phyloP scores from a whole-genome alignment of 2,888 invertebrate genomes.

The Yponomeuta malinellus region DNA sequence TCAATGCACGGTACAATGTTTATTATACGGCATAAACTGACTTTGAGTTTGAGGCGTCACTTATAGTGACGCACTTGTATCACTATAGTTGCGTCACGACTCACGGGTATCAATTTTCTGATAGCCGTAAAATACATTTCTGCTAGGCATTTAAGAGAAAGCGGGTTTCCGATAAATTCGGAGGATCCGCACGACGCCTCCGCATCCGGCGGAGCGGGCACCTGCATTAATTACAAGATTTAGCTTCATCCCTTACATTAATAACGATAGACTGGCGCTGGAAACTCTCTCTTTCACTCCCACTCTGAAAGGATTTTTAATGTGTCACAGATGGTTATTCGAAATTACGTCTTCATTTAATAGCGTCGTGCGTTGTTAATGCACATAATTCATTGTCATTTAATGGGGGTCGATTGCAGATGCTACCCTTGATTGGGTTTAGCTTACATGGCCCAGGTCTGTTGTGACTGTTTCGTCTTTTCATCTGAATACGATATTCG shows the following conservation, averaged over 20 bases:
- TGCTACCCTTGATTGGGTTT: neutral
- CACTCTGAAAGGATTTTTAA: slow-evolving; percentile 9
- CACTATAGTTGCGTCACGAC: too few relatives aligned
- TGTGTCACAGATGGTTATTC: slow-evolving; percentile 12
- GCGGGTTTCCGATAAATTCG: slow-evolving; percentile 59
- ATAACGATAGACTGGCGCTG: slow-evolving; percentile 45
- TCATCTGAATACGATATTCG: neutral
- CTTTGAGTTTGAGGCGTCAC: too few relatives aligned
- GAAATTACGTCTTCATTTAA: slow-evolving; percentile 3
- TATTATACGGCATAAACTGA: too few relatives aligned
- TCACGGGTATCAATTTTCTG: too few relatives aligned
- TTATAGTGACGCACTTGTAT: too few relatives aligned
- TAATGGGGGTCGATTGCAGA: slow-evolving; percentile 7
- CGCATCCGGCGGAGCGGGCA: slow-evolving; percentile 49
- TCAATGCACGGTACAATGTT: too few relatives aligned
- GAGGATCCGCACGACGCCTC: slow-evolving; percentile 40
- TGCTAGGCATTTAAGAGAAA: slow-evolving; percentile 21
- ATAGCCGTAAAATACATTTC: neutral
- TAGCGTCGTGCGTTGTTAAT: slow-evolving; percentile 1
- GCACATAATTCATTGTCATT: slow-evolving; percentile 11
- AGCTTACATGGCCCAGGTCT: neutral
- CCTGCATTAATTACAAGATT: slow-evolving; percentile 71
- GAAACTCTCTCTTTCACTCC: neutral
- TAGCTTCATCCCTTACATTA: slow-evolving; percentile 64
- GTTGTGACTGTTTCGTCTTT: neutral